These are phyloP conservation scores for Pterostichus madidus DNA, from an alignment of 2,888 invertebrate species.

Conservation along the genomic window DNA sequence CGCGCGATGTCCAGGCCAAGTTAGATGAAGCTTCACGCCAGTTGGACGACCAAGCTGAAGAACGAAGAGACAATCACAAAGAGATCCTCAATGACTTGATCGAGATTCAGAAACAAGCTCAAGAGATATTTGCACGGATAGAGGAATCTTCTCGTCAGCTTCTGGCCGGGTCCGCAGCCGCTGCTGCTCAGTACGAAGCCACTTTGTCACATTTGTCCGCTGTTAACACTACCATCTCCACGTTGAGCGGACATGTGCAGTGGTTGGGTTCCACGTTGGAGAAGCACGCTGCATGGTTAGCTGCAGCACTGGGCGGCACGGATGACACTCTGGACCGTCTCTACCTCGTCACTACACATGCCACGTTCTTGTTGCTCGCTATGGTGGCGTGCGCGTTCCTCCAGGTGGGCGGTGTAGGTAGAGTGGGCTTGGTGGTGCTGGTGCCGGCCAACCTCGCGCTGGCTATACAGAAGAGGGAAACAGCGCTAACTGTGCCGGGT, in stretches of 20 bases:
- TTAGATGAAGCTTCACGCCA: constrained; percentile 79
- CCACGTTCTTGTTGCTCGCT: constrained; percentile 72
- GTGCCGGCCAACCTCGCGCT: constrained; percentile 73
- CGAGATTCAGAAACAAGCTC: constrained; percentile 79
- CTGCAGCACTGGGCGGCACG: constrained; percentile 75
- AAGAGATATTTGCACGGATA: constrained; percentile 80
- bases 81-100: constrained; percentile 80
- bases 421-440: constrained; percentile 72
- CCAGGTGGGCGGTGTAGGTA: constrained; percentile 72
- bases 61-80: constrained; percentile 78
- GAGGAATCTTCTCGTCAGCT: constrained; percentile 76
- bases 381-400: constrained; percentile 76
- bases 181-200: constrained; percentile 77
- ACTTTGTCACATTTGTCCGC: constrained; percentile 78
- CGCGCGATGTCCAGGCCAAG: constrained; percentile 79
- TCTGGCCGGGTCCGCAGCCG: constrained; percentile 77
- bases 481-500: constrained; percentile 67
- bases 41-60: constrained; percentile 77
- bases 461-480: not conserved
- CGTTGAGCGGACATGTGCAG: constrained; percentile 73
- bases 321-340: constrained; percentile 74
- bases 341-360: constrained; percentile 74
- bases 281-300: constrained; percentile 74
- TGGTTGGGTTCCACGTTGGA: constrained; percentile 74
- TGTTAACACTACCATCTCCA: constrained; percentile 79